phyloP scores from a whole-genome alignment of 1,140 invertebrate genomes.

The Zaprionus camerounensis region DNA sequence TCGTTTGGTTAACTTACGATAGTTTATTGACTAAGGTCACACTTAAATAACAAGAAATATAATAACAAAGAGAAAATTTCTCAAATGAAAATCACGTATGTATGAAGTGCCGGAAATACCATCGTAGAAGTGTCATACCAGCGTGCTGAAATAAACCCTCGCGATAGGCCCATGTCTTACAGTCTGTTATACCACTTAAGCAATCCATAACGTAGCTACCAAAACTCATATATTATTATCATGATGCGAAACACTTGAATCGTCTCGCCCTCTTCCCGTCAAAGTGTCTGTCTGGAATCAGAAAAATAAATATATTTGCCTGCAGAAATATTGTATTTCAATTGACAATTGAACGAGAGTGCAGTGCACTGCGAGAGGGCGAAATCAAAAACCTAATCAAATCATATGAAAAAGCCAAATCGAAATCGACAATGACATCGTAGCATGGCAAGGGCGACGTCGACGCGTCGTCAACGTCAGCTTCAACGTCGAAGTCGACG shows the following conservation, averaged over 20 bases:
- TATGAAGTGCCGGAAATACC: too few species aligned
- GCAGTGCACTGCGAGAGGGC: conserved; percentile 49
- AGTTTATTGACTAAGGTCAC: too few species aligned
- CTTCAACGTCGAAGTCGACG: conserved; percentile 16
- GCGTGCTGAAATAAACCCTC: too few species aligned
- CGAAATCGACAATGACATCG: conserved; percentile 42
- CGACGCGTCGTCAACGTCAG: conserved; percentile 3
- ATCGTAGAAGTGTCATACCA: too few species aligned
- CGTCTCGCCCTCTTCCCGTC: not conserved
- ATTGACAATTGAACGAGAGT: conserved; percentile 63
- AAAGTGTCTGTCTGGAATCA: not conserved
- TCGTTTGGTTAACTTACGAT: too few species aligned
- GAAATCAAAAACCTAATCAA: conserved; percentile 73
- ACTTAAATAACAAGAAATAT: too few species aligned
- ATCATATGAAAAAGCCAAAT: conserved; percentile 71
- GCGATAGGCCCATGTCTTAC: not conserved
- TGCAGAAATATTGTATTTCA: conserved; percentile 70
- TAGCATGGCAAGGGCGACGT: conserved; percentile 18
- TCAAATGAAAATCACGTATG: too few species aligned
- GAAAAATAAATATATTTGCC: conserved; percentile 44
- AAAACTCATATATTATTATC: conserved; percentile 67
- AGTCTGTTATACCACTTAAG: not conserved
- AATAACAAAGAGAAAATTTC: too few species aligned
- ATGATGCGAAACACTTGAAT: conserved; percentile 33
- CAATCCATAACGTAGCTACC: conserved; percentile 31